Evolutionary conservation across 2,888 invertebrate species (phyloP).

Genomic region (Eumacrocentrus americanus): DNA sequence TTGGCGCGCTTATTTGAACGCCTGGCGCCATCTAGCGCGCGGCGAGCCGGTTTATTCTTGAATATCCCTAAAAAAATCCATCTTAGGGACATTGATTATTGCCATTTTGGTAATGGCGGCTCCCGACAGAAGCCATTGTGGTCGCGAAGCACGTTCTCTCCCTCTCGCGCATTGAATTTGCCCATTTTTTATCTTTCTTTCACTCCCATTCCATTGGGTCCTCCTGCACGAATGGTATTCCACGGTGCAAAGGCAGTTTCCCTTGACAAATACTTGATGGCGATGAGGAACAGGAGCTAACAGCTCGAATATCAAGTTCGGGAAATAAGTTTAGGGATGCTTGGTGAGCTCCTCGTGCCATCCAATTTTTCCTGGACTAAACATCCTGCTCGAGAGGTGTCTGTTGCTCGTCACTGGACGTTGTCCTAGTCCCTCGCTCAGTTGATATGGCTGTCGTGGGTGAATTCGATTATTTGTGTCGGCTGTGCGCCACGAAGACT

Average conservation of each 20-base stretch:
- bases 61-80: no score
- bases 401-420: neutral
- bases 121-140: no score
- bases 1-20: no score
- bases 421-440: no score
- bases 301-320: neutral
- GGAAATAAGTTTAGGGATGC: neutral
- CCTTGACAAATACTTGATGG: neutral
- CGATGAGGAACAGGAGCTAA: neutral
- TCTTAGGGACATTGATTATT: no score
- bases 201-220: neutral
- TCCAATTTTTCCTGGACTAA: neutral
- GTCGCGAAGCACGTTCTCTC: neutral
- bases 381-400: neutral
- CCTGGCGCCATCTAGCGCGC: no score
- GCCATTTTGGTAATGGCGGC: no score
- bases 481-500: constrained; percentile 61
- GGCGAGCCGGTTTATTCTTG: no score
- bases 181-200: neutral
- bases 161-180: neutral
- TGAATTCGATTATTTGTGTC: constrained; percentile 60
- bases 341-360: neutral
- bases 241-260: neutral
- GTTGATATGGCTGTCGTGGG: constrained; percentile 49
- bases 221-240: no score